These are phyloP conservation scores for Leucosticte australis DNA, from an alignment of 2,113 vertebrate genomes.

Conservation along the genomic window DNA sequence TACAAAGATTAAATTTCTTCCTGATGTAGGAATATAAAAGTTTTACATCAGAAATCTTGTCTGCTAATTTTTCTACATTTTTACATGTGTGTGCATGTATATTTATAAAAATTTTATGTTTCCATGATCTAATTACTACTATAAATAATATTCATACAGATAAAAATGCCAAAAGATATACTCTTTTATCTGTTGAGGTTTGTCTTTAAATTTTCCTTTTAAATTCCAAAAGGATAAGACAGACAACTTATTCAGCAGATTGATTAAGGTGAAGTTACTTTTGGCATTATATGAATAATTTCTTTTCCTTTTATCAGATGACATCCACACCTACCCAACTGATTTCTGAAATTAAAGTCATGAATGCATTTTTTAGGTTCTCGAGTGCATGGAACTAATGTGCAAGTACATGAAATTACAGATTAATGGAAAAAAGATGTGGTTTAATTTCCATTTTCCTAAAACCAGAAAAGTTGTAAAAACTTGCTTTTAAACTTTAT, in stretches of 20 bases:
- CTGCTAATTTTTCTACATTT: neutral
- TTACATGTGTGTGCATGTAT: fast-evolving
- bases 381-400: neutral
- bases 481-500: neutral
- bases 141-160: neutral
- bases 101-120: neutral
- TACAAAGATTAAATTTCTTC: neutral
- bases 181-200: neutral
- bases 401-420: neutral
- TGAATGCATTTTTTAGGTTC: neutral
- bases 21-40: neutral
- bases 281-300: neutral
- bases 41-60: neutral
- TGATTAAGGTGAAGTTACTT: neutral
- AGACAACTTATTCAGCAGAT: neutral
- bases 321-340: neutral
- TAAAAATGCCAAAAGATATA: neutral
- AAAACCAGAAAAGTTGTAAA: neutral
- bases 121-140: neutral
- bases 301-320: neutral
- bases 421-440: neutral
- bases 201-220: neutral
- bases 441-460: neutral
- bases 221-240: neutral
- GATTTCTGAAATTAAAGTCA: neutral